Base-by-base conservation (phyloP, 2,797 vertebrate genomes). In the Glossophaga mutica region DNA sequence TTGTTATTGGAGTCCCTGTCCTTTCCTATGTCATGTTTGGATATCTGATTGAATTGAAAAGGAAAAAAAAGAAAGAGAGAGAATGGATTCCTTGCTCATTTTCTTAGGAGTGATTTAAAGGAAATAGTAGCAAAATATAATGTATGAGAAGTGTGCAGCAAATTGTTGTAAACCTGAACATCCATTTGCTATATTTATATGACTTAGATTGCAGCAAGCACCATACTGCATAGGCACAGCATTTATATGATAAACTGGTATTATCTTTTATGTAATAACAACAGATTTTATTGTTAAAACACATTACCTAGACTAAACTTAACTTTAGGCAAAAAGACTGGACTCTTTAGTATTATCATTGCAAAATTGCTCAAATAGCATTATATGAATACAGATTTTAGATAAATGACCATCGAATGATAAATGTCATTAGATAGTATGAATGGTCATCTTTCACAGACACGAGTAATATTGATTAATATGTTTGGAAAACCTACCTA, bases 21-120 rank as follows among this genome's bases (percentile, higher is more conserved):
- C 78, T 94, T 67, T 52, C 90, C 68, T 7, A 57, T 21, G 18
- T 68, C 1, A 65, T 78, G 10, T 94, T 95, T 39, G 79, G 62
- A 86, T 79, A 70, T 34, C 68, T 92, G 84, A 34, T 65, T 94
- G 74, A 79, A 77, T 32, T 87, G 88, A 71, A 97, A 96, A 12
- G 78, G 79, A 37, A 48, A 83, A 77, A 77, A 57, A 57, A 93
- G 24, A 90, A 94, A 96, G 81, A 93, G 29, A 90, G 94, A 96
- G 77, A 94, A 94, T 48, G 91, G 16, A 73, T 22, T 19, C 9
- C 52, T 65, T 74, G n/a, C 50, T 48, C 76, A 82, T 89, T 90
- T 96, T 95, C 91, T 68, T 81, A 9, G 68, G 11, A 90, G 34
- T 89, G 16, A 96, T 95, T 96, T 94, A 62, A 77, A 94, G 52